Evolutionary conservation across 2,888 invertebrate species (phyloP).

Genomic region (Catocala fraxini): DNA sequence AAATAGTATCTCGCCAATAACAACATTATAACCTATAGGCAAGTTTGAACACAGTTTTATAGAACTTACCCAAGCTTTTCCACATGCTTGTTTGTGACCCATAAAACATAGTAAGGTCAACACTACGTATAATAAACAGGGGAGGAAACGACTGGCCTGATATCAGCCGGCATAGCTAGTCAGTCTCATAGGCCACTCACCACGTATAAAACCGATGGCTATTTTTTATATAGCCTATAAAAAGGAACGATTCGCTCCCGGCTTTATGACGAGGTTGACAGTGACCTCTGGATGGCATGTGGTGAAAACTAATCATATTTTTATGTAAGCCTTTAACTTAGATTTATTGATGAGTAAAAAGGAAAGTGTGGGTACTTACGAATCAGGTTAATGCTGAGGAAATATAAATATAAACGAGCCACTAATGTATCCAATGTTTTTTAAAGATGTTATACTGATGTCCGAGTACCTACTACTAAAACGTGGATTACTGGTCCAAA

Average conservation of each 20-base stretch:
- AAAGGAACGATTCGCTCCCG: conserved; percentile 43
- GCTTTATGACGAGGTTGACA: conserved; percentile 65
- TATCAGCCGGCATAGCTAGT: conserved; percentile 16
- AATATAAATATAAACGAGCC: too few relatives aligned
- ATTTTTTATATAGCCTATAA: conserved; percentile 51
- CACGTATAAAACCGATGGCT: conserved; percentile 38
- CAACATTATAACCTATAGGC: too few relatives aligned
- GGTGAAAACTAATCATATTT: conserved; percentile 41
- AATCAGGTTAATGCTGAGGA: too few relatives aligned
- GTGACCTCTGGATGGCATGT: conserved; percentile 53
- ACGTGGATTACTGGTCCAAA: too few relatives aligned
- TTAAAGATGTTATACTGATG: too few relatives aligned
- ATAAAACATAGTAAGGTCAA: conserved; percentile 41
- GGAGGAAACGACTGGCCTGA: conserved; percentile 25
- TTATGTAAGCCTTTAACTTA: conserved; percentile 15
- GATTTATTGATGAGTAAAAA: background rate
- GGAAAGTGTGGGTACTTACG: background rate
- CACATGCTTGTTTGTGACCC: conserved; percentile 3
- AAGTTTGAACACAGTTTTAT: too few relatives aligned
- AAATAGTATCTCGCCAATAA: too few relatives aligned
- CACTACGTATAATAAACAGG: conserved; percentile 34
- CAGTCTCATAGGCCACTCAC: conserved; percentile 31
- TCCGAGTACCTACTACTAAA: too few relatives aligned
- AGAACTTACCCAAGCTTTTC: background rate
- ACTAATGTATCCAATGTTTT: too few relatives aligned